These are phyloP conservation scores for Lycorma delicatula DNA, from an alignment of 1,140 invertebrate genomes.

Conservation along the genomic window DNA sequence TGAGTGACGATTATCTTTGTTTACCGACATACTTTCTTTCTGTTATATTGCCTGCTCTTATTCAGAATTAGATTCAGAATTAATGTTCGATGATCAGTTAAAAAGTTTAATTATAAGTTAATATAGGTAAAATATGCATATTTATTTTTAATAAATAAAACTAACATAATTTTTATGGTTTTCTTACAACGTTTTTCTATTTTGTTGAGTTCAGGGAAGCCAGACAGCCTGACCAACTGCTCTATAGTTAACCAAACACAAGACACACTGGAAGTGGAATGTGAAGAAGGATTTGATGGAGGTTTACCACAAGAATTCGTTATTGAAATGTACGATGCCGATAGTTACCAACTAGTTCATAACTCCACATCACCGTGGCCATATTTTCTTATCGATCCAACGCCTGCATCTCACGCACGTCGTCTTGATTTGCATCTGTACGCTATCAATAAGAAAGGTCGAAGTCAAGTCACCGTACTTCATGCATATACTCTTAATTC, in stretches of 20 bases:
- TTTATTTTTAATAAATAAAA: no score
- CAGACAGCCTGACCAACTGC: conserved; percentile 51
- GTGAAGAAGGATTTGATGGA: conserved; percentile 53
- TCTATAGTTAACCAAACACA: conserved; percentile 72
- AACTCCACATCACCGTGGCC: conserved; percentile 51
- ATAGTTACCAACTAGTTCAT: conserved; percentile 43
- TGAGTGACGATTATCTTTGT: no score
- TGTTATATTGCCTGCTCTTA: no score
- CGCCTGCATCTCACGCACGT: conserved; percentile 57
- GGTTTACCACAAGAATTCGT: conserved; percentile 66
- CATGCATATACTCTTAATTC: conserved; percentile 64
- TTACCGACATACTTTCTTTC: no score
- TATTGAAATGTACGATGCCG: conserved; percentile 56
- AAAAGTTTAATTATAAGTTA: no score
- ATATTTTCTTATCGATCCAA: conserved; percentile 50
- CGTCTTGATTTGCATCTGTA: conserved; percentile 57
- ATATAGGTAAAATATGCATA: no score
- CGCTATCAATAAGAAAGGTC: conserved; percentile 60
- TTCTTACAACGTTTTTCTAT: neutral
- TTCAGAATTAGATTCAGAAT: no score
- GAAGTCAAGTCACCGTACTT: conserved; percentile 51
- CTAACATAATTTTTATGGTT: no score
- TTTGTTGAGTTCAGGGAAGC: conserved; percentile 38
- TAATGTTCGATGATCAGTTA: no score
- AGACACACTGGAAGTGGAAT: conserved; percentile 56